Evolutionary conservation across 2,797 vertebrate species (phyloP).

Genomic region (Liparis tanakae): DNA sequence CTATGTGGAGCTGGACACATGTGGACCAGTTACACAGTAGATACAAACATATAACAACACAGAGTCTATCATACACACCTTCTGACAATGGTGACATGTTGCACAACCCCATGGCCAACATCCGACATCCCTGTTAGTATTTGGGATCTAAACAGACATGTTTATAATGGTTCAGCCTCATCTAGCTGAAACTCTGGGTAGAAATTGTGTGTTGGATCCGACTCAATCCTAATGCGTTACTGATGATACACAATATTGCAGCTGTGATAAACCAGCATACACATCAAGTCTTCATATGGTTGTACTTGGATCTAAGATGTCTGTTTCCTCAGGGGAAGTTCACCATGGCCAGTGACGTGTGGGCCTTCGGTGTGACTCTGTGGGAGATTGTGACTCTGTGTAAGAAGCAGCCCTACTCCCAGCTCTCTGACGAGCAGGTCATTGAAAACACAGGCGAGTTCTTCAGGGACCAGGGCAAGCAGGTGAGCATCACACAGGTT

Average conservation of each 20-base stretch:
- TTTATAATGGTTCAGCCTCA: too few relatives aligned
- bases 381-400: slow-evolving; percentile 97
- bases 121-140: too few relatives aligned
- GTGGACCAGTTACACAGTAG: not conserved
- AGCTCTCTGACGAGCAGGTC: slow-evolving; percentile 95
- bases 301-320: not conserved
- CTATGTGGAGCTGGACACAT: not conserved
- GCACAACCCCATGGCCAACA: too few relatives aligned
- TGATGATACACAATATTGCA: not conserved
- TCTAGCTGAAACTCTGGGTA: too few relatives aligned
- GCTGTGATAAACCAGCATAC: not conserved
- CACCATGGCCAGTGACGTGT: slow-evolving; percentile 96
- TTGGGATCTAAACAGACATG: too few relatives aligned
- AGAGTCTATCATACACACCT: too few relatives aligned
- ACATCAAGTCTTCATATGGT: not conserved
- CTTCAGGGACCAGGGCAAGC: slow-evolving; percentile 94
- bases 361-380: slow-evolving; percentile 95
- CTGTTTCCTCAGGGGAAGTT: slow-evolving; percentile 90
- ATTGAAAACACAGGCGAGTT: slow-evolving; percentile 99
- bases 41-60: not conserved
- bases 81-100: too few relatives aligned
- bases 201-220: too few relatives aligned
- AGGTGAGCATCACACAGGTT: slow-evolving; percentile 79
- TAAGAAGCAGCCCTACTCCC: slow-evolving; percentile 93
- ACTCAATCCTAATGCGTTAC: too few relatives aligned